Evolutionary conservation across 2,113 vertebrate species (phyloP).

Genomic region (Labeo catla): DNA sequence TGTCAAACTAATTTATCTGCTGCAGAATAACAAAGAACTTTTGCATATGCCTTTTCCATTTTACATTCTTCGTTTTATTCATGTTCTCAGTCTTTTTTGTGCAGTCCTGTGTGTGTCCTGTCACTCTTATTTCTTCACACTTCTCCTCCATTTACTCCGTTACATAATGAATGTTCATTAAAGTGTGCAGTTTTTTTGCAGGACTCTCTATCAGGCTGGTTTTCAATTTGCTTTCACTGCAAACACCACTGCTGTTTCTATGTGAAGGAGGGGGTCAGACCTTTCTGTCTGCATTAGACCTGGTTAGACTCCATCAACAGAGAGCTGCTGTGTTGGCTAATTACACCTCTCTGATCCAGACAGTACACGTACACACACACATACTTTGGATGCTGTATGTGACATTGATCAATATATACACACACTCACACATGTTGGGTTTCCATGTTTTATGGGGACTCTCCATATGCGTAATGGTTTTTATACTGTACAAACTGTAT

Average conservation of each 20-base stretch:
- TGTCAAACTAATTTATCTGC: conserved; percentile 34
- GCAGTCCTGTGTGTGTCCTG: conserved; percentile 5
- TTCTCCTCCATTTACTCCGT: conserved; percentile 49
- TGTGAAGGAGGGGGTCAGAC: conserved; percentile 39
- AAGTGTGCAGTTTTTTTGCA: conserved; percentile 48
- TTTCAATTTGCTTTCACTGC: conserved; percentile 56
- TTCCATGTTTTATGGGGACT: background rate
- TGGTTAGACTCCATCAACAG: conserved; percentile 60
- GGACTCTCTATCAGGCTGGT: conserved; percentile 61
- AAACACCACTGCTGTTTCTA: background rate
- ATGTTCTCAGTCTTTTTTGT: conserved; percentile 16
- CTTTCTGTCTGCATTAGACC: conserved; percentile 57
- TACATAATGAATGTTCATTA: conserved; percentile 67
- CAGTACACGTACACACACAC: conserved; percentile 20
- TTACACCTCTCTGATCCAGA: conserved; percentile 40
- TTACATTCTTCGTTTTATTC: conserved; percentile 19
- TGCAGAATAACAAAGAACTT: conserved; percentile 11
- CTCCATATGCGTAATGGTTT: no score
- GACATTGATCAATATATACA: no score
- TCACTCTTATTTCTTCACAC: background rate
- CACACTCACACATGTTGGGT: background rate
- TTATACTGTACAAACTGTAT: background rate
- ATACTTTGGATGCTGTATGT: no score
- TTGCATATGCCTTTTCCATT: background rate
- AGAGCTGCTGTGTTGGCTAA: conserved; percentile 56